Conservation (phyloP, 92 coral and sea anemone species). For the Porites lobata region DNA sequence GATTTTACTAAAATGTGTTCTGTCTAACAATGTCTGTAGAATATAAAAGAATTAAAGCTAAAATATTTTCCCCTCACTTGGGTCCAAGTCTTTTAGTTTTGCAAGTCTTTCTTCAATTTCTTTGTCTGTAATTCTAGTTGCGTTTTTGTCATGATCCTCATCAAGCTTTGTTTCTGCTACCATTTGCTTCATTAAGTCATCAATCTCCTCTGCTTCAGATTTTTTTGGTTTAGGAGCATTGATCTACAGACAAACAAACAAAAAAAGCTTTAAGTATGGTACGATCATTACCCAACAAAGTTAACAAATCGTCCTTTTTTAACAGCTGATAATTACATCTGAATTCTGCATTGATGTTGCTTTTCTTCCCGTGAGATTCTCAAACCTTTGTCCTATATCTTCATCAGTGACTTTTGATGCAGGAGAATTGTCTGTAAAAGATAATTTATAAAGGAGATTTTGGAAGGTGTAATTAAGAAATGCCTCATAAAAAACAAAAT, state of each 20-base stretch:
- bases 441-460: neutral
- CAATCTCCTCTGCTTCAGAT: constrained; percentile 83
- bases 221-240: constrained; percentile 77
- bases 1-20: no score
- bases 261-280: no score
- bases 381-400: constrained; percentile 82
- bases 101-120: constrained; percentile 93
- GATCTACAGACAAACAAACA: constrained; percentile 52
- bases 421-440: neutral
- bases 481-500: no score
- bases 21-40: neutral
- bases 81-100: constrained; percentile 87
- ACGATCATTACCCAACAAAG: no score
- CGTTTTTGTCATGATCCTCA: constrained; percentile 43
- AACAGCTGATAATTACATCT: constrained; percentile 54
- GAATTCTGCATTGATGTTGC: constrained; percentile 80
- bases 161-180: constrained; percentile 85
- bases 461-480: no score
- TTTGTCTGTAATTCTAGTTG: constrained; percentile 48
- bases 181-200: constrained; percentile 87
- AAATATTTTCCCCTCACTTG: constrained; percentile 58
- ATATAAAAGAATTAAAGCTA: neutral
- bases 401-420: constrained; percentile 70
- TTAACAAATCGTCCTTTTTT: no score
- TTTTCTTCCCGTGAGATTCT: constrained; percentile 89